A percentile compares a stretch with the other conserved stretches of the same genome.
phyloP scores from a whole-genome alignment of 2,888 invertebrate species.

The Drosophila picticornis region DNA sequence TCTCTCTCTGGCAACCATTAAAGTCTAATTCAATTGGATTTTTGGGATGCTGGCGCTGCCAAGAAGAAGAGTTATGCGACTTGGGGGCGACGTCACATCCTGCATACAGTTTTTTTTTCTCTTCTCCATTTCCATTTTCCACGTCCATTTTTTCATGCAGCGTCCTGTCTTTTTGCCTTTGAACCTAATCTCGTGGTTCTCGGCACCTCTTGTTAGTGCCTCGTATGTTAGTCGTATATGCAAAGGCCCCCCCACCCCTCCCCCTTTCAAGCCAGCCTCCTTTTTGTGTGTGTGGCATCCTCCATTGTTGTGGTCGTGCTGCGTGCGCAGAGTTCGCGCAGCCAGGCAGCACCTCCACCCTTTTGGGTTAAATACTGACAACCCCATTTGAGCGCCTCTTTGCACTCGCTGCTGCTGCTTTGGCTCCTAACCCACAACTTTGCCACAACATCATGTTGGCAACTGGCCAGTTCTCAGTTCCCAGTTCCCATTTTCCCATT shows the following conservation, averaged over 20 bases:
- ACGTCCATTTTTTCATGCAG: slow-evolving; percentile 15
- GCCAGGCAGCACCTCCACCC: slow-evolving; percentile 84
- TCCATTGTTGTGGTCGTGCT: slow-evolving; percentile 58
- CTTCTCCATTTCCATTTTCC: slow-evolving; percentile 8
- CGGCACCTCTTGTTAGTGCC: slow-evolving; percentile 78
- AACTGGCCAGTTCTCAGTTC: slow-evolving; percentile 57
- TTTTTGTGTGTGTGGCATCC: background rate
- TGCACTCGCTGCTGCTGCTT: slow-evolving; percentile 64
- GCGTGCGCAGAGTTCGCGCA: slow-evolving; percentile 82
- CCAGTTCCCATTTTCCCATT: slow-evolving; percentile 13
- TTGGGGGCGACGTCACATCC: slow-evolving; percentile 36
- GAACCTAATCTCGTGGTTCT: slow-evolving; percentile 82
- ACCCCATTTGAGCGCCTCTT: slow-evolving; percentile 84
- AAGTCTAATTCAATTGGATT: slow-evolving; percentile 77
- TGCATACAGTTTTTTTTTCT: slow-evolving; percentile 25
- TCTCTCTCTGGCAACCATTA: slow-evolving; percentile 78
- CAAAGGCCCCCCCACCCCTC: background rate
- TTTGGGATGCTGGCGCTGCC: slow-evolving; percentile 43
- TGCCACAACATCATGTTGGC: slow-evolving; percentile 59
- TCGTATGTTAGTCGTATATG: slow-evolving; percentile 66
- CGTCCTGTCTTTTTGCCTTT: slow-evolving; percentile 60
- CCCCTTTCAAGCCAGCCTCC: background rate
- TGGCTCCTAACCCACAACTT: slow-evolving; percentile 71
- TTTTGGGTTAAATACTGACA: slow-evolving; percentile 84
- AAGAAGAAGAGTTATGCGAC: slow-evolving; percentile 38